These are phyloP conservation scores for Phasianus colchicus DNA, from an alignment of 2,113 vertebrate species.

Conservation along the genomic window DNA sequence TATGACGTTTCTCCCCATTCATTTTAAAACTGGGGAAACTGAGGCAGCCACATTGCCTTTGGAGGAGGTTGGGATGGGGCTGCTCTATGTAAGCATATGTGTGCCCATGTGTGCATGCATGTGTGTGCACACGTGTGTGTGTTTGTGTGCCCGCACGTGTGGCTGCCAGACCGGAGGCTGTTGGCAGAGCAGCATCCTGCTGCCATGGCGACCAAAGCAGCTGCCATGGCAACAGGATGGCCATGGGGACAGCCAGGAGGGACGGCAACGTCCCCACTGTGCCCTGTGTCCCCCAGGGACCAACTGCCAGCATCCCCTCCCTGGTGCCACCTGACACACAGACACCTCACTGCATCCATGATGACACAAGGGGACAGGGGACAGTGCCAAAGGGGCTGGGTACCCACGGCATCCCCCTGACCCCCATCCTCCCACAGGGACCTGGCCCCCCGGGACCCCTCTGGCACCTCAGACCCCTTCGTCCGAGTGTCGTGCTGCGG, in stretches of 20 bases:
- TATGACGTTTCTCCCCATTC: accelerated
- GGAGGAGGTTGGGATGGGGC: neutral
- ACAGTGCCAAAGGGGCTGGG: accelerated
- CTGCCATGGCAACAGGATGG: conserved; percentile 53
- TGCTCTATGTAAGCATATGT: neutral
- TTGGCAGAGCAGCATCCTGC: conserved; percentile 33
- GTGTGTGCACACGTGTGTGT: neutral
- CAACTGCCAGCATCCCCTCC: neutral
- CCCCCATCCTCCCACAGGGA: conserved; percentile 75
- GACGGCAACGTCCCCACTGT: neutral
- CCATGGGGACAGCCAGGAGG: neutral
- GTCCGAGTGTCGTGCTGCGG: conserved; percentile 86
- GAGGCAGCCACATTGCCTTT: neutral
- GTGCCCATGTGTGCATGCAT: neutral
- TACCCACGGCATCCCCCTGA: neutral
- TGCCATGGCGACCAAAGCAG: conserved; percentile 51
- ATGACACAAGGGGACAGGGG: neutral
- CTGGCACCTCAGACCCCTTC: conserved; percentile 91
- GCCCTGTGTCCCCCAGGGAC: neutral
- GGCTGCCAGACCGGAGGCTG: neutral
- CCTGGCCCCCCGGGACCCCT: conserved; percentile 88
- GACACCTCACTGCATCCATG: accelerated
- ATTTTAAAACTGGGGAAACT: neutral
- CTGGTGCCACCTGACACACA: neutral
- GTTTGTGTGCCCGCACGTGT: neutral